phyloP scores from a whole-genome alignment of 1,140 invertebrate species.

The Gryllus bimaculatus region DNA sequence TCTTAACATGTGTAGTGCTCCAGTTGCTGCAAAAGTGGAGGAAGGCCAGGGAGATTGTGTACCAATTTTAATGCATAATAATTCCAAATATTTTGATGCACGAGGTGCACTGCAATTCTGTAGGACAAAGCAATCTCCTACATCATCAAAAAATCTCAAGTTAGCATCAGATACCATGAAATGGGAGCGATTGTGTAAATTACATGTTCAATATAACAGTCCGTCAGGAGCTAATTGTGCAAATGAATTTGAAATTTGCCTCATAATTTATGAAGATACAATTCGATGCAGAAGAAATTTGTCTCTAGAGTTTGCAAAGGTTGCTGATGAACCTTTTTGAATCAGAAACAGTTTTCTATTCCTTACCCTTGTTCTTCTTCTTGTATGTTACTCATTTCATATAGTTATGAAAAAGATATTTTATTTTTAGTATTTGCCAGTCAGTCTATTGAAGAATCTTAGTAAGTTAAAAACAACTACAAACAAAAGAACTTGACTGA shows the following conservation, averaged over 20 bases:
- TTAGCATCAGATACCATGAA: slow-evolving; percentile 38
- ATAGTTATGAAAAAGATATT: no score
- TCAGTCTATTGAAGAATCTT: no score
- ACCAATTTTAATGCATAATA: no score
- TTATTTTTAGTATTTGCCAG: no score
- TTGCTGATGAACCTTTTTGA: not conserved
- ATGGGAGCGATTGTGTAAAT: slow-evolving; percentile 45
- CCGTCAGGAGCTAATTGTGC: slow-evolving; percentile 30
- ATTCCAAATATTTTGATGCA: slow-evolving; percentile 6
- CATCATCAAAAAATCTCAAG: slow-evolving; percentile 20
- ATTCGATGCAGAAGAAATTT: slow-evolving; percentile 46
- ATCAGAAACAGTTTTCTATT: not conserved
- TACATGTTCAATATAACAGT: slow-evolving; percentile 43
- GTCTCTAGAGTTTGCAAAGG: slow-evolving; percentile 35
- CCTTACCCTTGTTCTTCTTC: no score
- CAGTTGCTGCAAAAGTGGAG: not conserved
- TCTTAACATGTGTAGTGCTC: not conserved
- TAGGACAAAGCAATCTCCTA: not conserved
- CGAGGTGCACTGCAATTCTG: slow-evolving; percentile 10
- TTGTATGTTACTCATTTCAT: no score
- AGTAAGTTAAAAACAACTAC: no score
- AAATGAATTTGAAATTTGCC: slow-evolving; percentile 8
- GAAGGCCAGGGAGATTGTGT: slow-evolving; percentile 7
- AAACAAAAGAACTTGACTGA: no score
- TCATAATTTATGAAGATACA: slow-evolving; percentile 43